Conservation (phyloP, 2,797 vertebrate species). For the Furcifer pardalis region DNA sequence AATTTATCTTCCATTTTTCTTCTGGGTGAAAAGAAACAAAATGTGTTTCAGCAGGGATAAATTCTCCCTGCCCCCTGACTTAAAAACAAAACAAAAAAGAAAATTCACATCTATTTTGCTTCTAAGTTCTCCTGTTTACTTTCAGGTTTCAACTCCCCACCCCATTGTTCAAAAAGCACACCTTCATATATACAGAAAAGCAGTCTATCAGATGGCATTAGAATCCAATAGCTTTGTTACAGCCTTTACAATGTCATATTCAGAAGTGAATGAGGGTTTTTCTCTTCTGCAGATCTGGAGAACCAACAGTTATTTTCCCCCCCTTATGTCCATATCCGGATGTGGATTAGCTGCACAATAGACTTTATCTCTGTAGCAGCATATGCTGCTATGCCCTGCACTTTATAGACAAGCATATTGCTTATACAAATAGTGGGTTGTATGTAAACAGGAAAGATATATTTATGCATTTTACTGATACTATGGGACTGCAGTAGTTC, state of each 20-base stretch:
- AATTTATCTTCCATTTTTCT: too few relatives aligned
- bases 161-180: background rate
- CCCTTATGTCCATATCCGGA: background rate
- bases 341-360: slow-evolving; percentile 3
- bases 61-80: background rate
- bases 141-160: background rate
- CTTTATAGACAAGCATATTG: background rate
- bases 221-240: background rate
- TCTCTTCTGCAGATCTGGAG: background rate
- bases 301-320: background rate
- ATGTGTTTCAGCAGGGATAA: too few relatives aligned
- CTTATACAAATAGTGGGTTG: background rate
- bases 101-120: background rate
- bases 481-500: too few relatives aligned
- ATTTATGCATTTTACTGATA: background rate
- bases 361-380: slow-evolving; percentile 7
- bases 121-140: background rate
- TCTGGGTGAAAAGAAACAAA: too few relatives aligned
- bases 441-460: background rate
- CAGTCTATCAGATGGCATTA: background rate
- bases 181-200: background rate
- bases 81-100: too few relatives aligned
- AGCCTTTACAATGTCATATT: background rate
- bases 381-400: background rate
- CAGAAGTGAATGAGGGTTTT: background rate